Evolutionary conservation across 2,113 vertebrate species (phyloP).

Genomic region (Pterophyllum scalare): DNA sequence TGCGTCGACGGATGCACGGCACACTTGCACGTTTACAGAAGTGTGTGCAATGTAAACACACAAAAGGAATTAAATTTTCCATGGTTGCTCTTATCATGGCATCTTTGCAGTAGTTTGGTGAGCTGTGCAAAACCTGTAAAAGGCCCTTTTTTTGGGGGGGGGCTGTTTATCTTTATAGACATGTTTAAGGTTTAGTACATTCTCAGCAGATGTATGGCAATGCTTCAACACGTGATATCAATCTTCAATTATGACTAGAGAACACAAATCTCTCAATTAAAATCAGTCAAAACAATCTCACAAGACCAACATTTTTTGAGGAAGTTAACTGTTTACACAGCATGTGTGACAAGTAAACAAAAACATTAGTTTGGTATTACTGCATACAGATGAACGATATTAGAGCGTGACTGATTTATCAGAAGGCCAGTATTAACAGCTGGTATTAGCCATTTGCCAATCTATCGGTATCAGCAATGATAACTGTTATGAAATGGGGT

Average conservation of each 20-base stretch:
- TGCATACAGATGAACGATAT: background rate
- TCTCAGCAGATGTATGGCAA: conserved; percentile 8
- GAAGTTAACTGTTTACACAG: background rate
- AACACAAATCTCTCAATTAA: background rate
- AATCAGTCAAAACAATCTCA: background rate
- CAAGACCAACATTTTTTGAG: background rate
- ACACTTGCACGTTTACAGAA: conserved; percentile 18
- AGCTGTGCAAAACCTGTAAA: background rate
- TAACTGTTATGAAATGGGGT: background rate
- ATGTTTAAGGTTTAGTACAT: background rate
- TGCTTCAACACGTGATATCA: background rate
- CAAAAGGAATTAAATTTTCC: conserved; percentile 37
- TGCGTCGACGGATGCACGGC: conserved; percentile 13
- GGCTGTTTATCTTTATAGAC: background rate
- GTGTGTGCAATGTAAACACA: conserved; percentile 21
- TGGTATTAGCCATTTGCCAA: background rate
- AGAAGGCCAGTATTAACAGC: background rate
- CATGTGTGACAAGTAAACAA: background rate
- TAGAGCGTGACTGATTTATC: background rate
- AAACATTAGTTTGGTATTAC: background rate
- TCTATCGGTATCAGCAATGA: background rate
- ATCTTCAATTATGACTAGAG: background rate
- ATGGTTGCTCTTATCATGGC: conserved; percentile 4
- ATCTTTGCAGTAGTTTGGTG: conserved; percentile 6
- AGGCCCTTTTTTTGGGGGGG: background rate